Percentiles rank a stretch among this genome's conserved stretches.
These are phyloP conservation scores for Serripes groenlandicus DNA, from an alignment of 2,888 invertebrate species.

Conservation along the genomic window DNA sequence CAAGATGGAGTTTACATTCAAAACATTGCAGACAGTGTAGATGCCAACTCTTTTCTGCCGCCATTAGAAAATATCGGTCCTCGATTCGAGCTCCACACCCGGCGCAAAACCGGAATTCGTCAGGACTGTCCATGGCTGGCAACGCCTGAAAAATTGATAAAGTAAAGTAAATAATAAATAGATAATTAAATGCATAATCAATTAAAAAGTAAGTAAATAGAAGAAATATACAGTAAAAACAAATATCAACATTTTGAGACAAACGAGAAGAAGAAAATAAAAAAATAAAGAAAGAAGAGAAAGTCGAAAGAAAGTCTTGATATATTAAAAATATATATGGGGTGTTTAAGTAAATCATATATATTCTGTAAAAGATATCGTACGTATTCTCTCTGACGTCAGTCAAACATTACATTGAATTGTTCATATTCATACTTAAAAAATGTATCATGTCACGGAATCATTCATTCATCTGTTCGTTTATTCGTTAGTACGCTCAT, in stretches of 20 bases:
- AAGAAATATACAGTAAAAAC: background rate
- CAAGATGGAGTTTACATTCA: conserved; percentile 95
- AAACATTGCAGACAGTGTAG: conserved; percentile 94
- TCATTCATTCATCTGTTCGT: no score
- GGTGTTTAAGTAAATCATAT: background rate
- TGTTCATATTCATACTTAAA: no score
- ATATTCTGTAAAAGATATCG: no score
- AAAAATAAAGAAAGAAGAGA: background rate
- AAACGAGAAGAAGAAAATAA: background rate
- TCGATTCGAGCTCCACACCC: conserved; percentile 95
- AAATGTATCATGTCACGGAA: no score
- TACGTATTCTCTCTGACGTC: no score
- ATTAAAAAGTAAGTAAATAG: no score
- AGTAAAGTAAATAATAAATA: background rate
- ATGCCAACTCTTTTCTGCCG: conserved; percentile 97
- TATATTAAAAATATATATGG: background rate
- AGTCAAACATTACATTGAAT: no score
- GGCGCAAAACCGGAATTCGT: conserved; percentile 89
- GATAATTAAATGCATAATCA: background rate
- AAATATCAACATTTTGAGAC: background rate
- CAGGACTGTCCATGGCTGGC: conserved; percentile 71
- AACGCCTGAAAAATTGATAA: conserved; percentile 65
- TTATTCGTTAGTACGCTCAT: no score
- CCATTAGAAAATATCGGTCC: conserved; percentile 95
- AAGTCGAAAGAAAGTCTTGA: background rate